Percentiles rank a stretch among this genome's conserved stretches.
Evolutionary conservation across 2,888 invertebrate species (phyloP).

Genomic region (Dicyrtoma fusca): DNA sequence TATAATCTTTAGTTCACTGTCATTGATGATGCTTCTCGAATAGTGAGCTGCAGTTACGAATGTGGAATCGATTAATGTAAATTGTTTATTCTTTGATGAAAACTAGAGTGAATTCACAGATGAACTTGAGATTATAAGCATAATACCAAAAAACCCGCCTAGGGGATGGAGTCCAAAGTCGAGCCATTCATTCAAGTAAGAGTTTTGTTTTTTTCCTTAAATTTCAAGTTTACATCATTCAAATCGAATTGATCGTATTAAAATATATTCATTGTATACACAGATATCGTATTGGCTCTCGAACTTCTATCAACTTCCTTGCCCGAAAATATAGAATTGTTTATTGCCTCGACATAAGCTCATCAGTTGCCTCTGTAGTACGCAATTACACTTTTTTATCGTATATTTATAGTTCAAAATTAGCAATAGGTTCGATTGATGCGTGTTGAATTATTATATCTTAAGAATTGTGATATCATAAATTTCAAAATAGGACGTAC

Average conservation of each 20-base stretch:
- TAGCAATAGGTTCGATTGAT: neutral
- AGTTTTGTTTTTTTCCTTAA: no score
- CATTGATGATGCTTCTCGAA: neutral
- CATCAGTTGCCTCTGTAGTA: constrained; percentile 73
- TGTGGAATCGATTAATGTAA: neutral
- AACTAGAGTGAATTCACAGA: constrained; percentile 52
- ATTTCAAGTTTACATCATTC: no score
- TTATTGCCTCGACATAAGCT: constrained; percentile 77
- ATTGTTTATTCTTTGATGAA: constrained; percentile 4
- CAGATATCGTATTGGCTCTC: constrained; percentile 65
- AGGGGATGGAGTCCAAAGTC: constrained; percentile 62
- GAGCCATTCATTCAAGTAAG: constrained; percentile 59
- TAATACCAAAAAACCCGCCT: constrained; percentile 65
- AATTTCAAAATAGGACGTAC: constrained; percentile 62
- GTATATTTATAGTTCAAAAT: no score
- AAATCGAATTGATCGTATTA: no score
- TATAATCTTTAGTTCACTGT: neutral
- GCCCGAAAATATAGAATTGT: constrained; percentile 73
- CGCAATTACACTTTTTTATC: no score
- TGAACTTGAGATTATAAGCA: constrained; percentile 69
- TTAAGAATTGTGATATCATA: no score
- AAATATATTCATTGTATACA: no score
- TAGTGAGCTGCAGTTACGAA: neutral
- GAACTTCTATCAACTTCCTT: constrained; percentile 70
- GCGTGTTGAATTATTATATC: no score